A percentile compares a stretch with the other conserved stretches of the same genome.
Conservation (phyloP, 2,113 vertebrate genomes). For the Epinephelus cyanopodus region DNA sequence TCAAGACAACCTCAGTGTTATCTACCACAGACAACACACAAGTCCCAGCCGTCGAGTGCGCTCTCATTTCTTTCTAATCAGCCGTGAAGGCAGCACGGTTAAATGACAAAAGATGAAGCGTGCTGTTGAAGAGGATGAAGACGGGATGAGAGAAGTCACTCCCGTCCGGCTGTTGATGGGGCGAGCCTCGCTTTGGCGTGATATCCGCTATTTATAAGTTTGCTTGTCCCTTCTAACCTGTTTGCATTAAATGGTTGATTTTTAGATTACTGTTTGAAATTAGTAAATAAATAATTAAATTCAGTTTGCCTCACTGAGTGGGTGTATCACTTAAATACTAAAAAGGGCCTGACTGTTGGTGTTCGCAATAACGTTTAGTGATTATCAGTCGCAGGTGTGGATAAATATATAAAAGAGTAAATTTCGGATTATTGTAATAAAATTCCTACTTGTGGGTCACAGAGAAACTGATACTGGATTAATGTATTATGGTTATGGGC, state of each 20-base stretch:
- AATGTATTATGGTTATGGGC: no score
- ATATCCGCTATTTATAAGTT: not conserved
- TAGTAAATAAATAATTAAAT: not conserved
- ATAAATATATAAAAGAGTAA: not conserved
- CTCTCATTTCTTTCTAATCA: not conserved
- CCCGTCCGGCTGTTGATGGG: not conserved
- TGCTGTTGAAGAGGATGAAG: not conserved
- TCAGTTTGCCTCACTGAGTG: not conserved
- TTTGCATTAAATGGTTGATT: not conserved
- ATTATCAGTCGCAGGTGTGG: no score
- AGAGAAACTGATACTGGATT: no score
- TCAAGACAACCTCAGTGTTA: not conserved
- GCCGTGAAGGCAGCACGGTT: slow-evolving; percentile 19
- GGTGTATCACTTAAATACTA: not conserved
- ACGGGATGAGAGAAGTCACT: not conserved
- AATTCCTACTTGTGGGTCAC: no score
- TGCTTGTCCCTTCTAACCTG: not conserved
- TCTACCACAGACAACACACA: not conserved
- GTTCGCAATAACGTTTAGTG: not conserved
- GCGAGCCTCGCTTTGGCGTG: not conserved
- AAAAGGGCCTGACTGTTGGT: no score
- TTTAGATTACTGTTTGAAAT: not conserved
- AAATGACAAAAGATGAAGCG: not conserved
- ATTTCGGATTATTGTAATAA: not conserved
- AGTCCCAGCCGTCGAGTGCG: not conserved